Evolutionary conservation across 2,797 vertebrate genomes (phyloP).

Genomic region (Anguilla obscura): DNA sequence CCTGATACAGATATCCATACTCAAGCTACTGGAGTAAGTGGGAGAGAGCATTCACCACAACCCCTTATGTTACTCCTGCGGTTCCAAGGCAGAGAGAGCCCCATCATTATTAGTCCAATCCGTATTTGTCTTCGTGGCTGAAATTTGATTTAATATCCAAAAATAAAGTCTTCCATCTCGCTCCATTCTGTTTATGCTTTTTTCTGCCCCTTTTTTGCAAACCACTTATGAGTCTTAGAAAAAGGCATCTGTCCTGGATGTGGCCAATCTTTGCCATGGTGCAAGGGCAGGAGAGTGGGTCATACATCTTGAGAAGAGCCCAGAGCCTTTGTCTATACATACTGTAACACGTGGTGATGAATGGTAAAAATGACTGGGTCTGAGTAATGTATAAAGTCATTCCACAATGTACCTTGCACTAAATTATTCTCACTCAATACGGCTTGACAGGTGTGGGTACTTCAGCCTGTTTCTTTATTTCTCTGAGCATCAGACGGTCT

Average conservation of each 20-base stretch:
- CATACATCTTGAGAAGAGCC: conserved; percentile 50
- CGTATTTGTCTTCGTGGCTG: conserved; percentile 45
- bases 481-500: conserved; percentile 68
- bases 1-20: background rate
- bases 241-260: conserved; percentile 52
- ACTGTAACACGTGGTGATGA: conserved; percentile 52
- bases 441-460: conserved; percentile 70
- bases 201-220: conserved; percentile 32
- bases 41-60: conserved; percentile 9
- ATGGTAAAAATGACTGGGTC: conserved; percentile 54
- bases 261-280: conserved; percentile 50
- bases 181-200: conserved; percentile 27
- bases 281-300: conserved; percentile 50
- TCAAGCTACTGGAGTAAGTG: background rate
- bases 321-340: conserved; percentile 51
- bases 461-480: conserved; percentile 71
- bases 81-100: conserved; percentile 39
- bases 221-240: conserved; percentile 52
- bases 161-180: conserved; percentile 43
- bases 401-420: conserved; percentile 59
- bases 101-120: conserved; percentile 43
- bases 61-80: conserved; percentile 38
- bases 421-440: conserved; percentile 69
- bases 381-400: conserved; percentile 58
- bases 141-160: conserved; percentile 54